These are phyloP conservation scores for Minunthozetes semirufus DNA, from an alignment of 2,888 invertebrate genomes.

Conservation along the genomic window DNA sequence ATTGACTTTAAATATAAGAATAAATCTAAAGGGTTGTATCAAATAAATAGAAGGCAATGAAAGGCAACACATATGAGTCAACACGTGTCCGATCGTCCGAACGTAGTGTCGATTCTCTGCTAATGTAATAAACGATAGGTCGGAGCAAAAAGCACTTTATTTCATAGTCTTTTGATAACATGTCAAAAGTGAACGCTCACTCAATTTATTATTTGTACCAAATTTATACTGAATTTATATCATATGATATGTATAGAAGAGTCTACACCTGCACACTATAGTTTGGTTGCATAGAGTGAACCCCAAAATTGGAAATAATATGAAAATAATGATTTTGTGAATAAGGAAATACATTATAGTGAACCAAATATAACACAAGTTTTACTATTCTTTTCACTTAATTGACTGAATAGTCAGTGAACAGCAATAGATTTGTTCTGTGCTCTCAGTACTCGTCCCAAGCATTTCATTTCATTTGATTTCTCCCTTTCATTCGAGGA, in stretches of 20 bases:
- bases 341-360: conserved; percentile 16
- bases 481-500: conserved; percentile 23
- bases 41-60: too few species aligned
- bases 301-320: conserved; percentile 16
- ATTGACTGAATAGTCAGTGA: conserved; percentile 13
- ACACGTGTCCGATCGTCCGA: conserved; percentile 5
- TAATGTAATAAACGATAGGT: background rate
- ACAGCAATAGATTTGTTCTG: background rate
- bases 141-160: background rate
- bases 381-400: conserved; percentile 25
- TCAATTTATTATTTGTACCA: conserved; percentile 8
- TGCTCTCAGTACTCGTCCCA: background rate
- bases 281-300: background rate
- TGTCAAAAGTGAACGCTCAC: background rate
- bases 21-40: too few species aligned
- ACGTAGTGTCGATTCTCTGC: background rate
- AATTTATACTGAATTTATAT: background rate
- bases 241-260: conserved; percentile 5
- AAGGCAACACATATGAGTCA: too few species aligned
- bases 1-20: too few species aligned
- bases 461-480: conserved; percentile 19
- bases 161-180: conserved; percentile 4
- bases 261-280: conserved; percentile 12
- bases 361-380: conserved; percentile 7
- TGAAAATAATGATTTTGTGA: conserved; percentile 25